Conservation (phyloP, 2,113 vertebrate species). For the Trogon surrucura region DNA sequence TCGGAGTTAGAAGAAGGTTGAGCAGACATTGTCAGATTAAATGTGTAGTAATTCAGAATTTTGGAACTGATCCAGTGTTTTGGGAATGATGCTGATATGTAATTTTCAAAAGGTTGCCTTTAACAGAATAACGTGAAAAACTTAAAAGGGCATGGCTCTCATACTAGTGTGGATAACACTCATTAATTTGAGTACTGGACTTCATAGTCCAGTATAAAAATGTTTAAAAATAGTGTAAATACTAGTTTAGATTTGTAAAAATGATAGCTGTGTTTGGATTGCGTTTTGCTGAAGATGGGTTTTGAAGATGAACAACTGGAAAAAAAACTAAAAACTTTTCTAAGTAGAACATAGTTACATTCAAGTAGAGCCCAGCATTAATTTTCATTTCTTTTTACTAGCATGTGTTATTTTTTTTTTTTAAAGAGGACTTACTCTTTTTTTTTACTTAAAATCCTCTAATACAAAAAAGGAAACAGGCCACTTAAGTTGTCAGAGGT, state of each 20-base stretch:
- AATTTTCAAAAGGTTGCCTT: neutral
- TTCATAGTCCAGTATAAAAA: neutral
- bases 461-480: neutral
- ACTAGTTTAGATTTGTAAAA: neutral
- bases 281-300: neutral
- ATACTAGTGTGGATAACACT: neutral
- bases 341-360: neutral
- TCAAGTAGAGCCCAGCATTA: neutral
- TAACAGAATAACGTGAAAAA: neutral
- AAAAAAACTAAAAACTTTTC: neutral
- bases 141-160: neutral
- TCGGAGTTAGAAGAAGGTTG: neutral
- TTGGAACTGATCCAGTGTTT: neutral
- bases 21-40: neutral
- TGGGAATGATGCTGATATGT: neutral
- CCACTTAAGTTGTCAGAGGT: slow-evolving; percentile 13
- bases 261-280: neutral
- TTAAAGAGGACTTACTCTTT: neutral
- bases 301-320: neutral
- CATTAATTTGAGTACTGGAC: neutral
- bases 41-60: neutral
- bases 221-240: neutral
- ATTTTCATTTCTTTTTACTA: neutral
- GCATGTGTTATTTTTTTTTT: neutral
- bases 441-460: neutral